These are phyloP conservation scores for Glareola pratincola DNA, from an alignment of 2,113 vertebrate species.

Conservation along the genomic window DNA sequence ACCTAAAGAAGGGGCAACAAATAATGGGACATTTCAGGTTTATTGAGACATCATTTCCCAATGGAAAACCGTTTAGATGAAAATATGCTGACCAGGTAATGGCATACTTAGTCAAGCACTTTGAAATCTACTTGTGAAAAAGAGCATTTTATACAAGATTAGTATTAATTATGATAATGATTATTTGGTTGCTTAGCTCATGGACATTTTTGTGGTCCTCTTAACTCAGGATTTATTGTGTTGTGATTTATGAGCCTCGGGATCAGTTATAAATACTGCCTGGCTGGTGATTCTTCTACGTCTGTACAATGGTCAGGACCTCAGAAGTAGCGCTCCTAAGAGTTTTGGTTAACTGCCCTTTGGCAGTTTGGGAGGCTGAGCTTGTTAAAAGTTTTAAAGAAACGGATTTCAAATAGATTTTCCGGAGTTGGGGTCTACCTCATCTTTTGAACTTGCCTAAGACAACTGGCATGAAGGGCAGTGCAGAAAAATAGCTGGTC, in stretches of 20 bases:
- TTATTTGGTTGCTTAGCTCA: slow-evolving; percentile 19
- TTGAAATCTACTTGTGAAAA: neutral
- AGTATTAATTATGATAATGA: slow-evolving; percentile 19
- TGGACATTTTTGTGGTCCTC: neutral
- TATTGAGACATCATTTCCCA: neutral
- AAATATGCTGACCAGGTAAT: neutral
- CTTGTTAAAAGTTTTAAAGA: neutral
- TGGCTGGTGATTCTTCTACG: neutral
- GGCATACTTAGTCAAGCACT: neutral
- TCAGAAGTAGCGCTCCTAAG: neutral
- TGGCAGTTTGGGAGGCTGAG: neutral
- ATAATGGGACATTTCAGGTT: neutral
- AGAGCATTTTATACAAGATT: neutral
- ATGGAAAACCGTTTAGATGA: neutral
- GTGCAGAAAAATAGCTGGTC: neutral
- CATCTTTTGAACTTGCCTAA: neutral
- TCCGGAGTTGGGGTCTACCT: neutral
- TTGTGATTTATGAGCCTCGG: neutral
- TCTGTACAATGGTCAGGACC: neutral
- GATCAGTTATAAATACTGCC: neutral
- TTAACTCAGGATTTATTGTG: neutral
- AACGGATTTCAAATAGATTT: neutral
- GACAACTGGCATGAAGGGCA: neutral
- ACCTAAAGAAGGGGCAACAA: neutral
- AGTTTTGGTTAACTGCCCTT: neutral